A percentile compares a stretch with the other conserved stretches of the same genome.
Evolutionary conservation across 2,797 vertebrate genomes (phyloP).

Genomic region (Peromyscus nudipes): DNA sequence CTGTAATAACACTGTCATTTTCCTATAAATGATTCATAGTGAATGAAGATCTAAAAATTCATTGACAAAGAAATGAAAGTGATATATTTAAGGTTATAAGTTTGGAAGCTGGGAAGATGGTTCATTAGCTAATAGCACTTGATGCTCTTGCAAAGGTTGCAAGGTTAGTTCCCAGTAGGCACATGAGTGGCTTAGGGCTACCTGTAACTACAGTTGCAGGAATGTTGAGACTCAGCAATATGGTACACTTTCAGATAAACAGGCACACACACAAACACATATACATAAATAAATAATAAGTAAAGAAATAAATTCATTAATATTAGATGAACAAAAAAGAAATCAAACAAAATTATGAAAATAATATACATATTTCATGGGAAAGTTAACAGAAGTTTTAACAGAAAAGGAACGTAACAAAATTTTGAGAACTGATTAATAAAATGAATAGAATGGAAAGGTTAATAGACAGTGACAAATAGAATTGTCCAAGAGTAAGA

Average conservation of each 20-base stretch:
- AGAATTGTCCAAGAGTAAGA: not conserved
- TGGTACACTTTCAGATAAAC: not conserved
- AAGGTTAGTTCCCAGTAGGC: not conserved
- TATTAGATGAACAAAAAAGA: not conserved
- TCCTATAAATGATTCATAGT: not conserved
- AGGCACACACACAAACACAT: not conserved
- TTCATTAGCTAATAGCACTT: not conserved
- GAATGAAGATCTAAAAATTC: not conserved
- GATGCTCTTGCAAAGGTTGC: too few relatives aligned
- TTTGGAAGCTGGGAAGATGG: not conserved
- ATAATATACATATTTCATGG: too few relatives aligned
- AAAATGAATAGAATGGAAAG: not conserved
- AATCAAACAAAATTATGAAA: not conserved
- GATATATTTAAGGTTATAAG: too few relatives aligned
- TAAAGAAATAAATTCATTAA: not conserved
- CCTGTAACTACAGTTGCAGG: not conserved
- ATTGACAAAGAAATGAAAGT: too few relatives aligned
- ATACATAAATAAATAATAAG: not conserved
- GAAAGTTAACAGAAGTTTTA: not conserved
- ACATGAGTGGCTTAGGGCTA: not conserved
- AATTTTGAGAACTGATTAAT: not conserved
- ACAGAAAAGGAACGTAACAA: too few relatives aligned
- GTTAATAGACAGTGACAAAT: not conserved
- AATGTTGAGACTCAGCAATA: not conserved
- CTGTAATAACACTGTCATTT: not conserved